A percentile compares a stretch with the other conserved stretches of the same genome.
Evolutionary conservation across 2,888 invertebrate genomes (phyloP).

Genomic region (Acanthococcus lagerstroemiae): DNA sequence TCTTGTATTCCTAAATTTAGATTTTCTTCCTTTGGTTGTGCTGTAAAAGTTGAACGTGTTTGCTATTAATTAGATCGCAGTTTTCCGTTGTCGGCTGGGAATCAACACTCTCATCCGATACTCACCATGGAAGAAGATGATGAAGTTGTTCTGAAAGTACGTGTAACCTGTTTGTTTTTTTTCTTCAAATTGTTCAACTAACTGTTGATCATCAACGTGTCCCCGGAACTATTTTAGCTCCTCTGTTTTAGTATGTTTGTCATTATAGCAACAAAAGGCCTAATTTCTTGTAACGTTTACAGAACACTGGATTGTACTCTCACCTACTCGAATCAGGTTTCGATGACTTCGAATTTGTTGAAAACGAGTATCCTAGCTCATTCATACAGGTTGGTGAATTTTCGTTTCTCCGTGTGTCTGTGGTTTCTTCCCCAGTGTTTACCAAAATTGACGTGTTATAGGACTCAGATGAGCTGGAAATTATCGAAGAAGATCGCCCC

Average conservation of each 20-base stretch:
- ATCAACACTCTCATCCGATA: no score
- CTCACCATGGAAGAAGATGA: constrained; percentile 24
- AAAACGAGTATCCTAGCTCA: neutral
- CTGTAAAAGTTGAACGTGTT: no score
- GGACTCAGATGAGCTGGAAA: neutral
- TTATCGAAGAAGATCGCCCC: no score
- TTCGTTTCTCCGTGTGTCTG: neutral
- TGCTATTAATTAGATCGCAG: no score
- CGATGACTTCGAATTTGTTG: constrained; percentile 16
- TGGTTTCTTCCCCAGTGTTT: neutral
- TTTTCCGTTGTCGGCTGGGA: no score
- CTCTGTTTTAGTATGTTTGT: neutral
- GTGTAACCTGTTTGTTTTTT: no score
- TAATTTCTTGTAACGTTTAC: neutral
- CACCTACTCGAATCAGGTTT: constrained; percentile 14
- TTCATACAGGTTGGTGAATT: neutral
- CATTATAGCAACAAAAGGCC: neutral
- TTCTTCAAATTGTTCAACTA: no score
- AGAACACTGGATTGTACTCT: constrained; percentile 20
- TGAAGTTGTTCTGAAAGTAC: constrained; percentile 14
- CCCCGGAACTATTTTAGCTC: neutral
- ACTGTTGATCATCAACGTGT: no score
- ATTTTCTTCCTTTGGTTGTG: no score
- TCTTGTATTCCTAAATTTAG: no score
- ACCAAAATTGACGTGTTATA: neutral